Base-by-base conservation (phyloP, 1,140 invertebrate genomes). In the Ptiloglossa arizonensis region DNA sequence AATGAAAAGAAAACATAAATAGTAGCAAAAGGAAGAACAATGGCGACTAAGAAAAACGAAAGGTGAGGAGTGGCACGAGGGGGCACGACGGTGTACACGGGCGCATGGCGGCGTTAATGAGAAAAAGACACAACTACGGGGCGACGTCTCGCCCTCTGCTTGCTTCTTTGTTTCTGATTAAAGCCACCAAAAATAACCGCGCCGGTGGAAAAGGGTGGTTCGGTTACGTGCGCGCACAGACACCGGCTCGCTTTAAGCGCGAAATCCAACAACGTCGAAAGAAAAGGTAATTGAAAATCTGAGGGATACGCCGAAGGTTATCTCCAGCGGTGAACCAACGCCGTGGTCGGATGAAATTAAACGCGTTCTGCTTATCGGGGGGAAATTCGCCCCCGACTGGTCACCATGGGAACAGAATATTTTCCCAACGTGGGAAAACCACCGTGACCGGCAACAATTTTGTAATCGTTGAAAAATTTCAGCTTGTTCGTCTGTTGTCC, bases 81-180 rank as follows among this genome's bases (percentile, higher is more conserved):
- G 57, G 56, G 27, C 22, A 1, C 41, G 41, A 38, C 35, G 41
- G 9, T 15, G 41, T 44, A 35, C 41, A 15, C 41, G 54, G n/a
- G 56, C 70, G 57, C 72, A 56, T 13, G 32, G 52, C 59, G 80
- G 57, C 69, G 76, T 81, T 90, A 88, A 89, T 88, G 87, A 90
- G 88, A 86, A 89, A 88, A 87, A 77, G 86, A 87, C 74, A 82
- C 52, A 82, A n/a, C 48, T 24, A 46, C 52, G 41, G 35, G 46
- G 48, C 24, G 77, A 80, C 29, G 54, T 27, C 59, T 27, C 52
- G 13, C 54, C 22, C 50, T 35, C 24, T 67, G n/a, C 9, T 46
- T n/a, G 56, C 22, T 32, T 38, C 63, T 75, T 82, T 63, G 32
- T 79, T 67, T 66, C 70, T 69, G 52, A 74, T 83, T 82, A 74